Percentiles rank a stretch among this genome's conserved stretches.
Conservation (phyloP, 2,113 vertebrate genomes). For the Pandion haliaetus region DNA sequence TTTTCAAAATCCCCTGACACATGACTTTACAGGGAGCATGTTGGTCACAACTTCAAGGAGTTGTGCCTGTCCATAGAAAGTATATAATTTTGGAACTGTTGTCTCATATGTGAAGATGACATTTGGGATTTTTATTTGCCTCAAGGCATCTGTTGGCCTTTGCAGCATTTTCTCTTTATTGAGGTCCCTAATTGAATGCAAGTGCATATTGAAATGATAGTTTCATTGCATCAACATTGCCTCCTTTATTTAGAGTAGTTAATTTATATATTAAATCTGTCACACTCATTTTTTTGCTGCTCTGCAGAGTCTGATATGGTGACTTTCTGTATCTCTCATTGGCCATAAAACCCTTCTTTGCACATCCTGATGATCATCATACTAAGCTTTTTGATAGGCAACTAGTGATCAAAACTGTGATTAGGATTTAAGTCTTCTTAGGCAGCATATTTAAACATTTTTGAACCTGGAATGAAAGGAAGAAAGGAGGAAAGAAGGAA, state of each 20-base stretch:
- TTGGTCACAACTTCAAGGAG: background rate
- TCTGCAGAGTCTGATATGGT: background rate
- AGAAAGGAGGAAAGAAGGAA: background rate
- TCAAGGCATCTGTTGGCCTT: slow-evolving; percentile 26
- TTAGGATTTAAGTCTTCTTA: background rate
- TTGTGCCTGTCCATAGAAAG: background rate
- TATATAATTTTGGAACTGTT: background rate
- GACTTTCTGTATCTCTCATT: background rate
- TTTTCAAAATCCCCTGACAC: background rate
- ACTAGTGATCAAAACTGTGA: background rate
- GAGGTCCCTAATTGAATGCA: background rate
- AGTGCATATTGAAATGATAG: slow-evolving; percentile 6
- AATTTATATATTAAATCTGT: slow-evolving; percentile 30
- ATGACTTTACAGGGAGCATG: background rate
- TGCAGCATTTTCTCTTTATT: slow-evolving; percentile 29
- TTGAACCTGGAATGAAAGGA: background rate
- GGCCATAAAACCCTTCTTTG: background rate
- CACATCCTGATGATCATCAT: background rate
- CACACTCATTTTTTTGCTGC: background rate
- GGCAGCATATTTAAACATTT: background rate
- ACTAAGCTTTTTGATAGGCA: background rate
- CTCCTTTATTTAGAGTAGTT: background rate
- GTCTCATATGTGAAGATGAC: background rate
- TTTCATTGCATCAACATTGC: background rate
- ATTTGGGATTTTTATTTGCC: slow-evolving; percentile 37